Conservation (phyloP, 2,888 invertebrate species). For the Caenorhabditis sp. region DNA sequence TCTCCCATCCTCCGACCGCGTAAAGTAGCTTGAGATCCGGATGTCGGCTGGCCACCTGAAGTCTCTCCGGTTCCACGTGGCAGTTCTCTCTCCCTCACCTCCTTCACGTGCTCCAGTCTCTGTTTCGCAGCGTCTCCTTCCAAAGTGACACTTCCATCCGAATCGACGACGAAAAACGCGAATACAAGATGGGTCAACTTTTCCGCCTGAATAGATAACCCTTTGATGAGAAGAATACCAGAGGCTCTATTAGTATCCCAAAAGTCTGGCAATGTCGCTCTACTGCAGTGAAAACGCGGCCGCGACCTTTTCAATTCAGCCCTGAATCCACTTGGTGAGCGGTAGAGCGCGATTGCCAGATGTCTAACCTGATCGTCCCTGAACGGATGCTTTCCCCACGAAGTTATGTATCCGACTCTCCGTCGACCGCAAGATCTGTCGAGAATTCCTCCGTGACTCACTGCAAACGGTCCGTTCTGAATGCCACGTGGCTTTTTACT, state of each 20-base stretch:
- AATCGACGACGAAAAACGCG: conserved; percentile 74
- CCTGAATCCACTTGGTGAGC: too few species aligned
- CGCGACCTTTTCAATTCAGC: too few species aligned
- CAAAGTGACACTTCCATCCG: conserved; percentile 71
- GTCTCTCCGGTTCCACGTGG: background rate
- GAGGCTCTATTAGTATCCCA: too few species aligned
- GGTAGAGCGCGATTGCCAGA: too few species aligned
- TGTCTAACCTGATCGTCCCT: conserved; percentile 68
- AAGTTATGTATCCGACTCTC: conserved; percentile 77
- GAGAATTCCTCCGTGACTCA: conserved; percentile 16
- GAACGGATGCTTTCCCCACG: conserved; percentile 74
- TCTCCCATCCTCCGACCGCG: conserved; percentile 78
- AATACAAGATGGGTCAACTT: conserved; percentile 76
- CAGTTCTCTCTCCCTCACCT: too few species aligned
- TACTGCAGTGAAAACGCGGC: too few species aligned
- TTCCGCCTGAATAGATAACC: conserved; percentile 59
- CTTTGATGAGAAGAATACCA: too few species aligned
- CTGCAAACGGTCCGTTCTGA: conserved; percentile 26
- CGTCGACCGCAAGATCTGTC: conserved; percentile 56
- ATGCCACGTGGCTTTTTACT: background rate
- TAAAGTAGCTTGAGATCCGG: conserved; percentile 73
- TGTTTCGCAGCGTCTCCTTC: conserved; percentile 59
- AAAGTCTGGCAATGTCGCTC: too few species aligned
- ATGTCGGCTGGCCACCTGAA: conserved; percentile 63
- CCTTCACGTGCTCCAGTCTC: conserved; percentile 59